Conservation (phyloP, 2,888 invertebrate species). For the Sussaba pulchella region DNA sequence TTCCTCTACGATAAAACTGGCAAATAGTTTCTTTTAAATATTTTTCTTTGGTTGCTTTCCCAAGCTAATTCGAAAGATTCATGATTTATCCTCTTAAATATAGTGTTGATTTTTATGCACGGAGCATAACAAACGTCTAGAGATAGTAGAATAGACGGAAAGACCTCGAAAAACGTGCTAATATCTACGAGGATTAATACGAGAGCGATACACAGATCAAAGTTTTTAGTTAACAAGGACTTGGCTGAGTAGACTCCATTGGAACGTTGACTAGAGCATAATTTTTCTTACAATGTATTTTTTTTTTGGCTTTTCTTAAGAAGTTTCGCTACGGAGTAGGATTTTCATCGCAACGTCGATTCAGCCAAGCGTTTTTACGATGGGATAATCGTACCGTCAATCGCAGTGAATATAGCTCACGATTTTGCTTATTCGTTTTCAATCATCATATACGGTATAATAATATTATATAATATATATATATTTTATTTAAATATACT, state of each 20-base stretch:
- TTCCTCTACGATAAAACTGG: conserved; percentile 49
- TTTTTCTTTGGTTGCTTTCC: background rate
- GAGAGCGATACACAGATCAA: conserved; percentile 54
- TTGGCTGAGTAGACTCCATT: conserved; percentile 63
- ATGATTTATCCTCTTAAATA: conserved; percentile 30
- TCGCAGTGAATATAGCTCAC: conserved; percentile 71
- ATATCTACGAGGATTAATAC: conserved; percentile 59
- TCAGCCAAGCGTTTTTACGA: conserved; percentile 70
- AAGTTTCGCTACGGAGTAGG: conserved; percentile 35
- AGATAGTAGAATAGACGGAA: conserved; percentile 57
- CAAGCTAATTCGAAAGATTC: conserved; percentile 39
- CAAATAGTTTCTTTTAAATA: conserved; percentile 42
- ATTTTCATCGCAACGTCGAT: conserved; percentile 52
- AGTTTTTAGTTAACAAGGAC: conserved; percentile 39
- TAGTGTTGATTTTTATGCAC: conserved; percentile 51
- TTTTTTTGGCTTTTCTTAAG: conserved; percentile 50
- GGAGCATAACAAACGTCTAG: conserved; percentile 52
- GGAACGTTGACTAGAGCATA: conserved; percentile 69
- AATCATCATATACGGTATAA: conserved; percentile 63
- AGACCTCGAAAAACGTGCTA: conserved; percentile 50
- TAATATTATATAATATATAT: conserved; percentile 63
- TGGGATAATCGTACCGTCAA: conserved; percentile 49
- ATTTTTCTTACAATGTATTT: conserved; percentile 70
- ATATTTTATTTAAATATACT: conserved; percentile 76
- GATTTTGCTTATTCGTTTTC: conserved; percentile 69